Evolutionary conservation across 2,888 invertebrate genomes (phyloP).

Genomic region (Tinea trinotella): DNA sequence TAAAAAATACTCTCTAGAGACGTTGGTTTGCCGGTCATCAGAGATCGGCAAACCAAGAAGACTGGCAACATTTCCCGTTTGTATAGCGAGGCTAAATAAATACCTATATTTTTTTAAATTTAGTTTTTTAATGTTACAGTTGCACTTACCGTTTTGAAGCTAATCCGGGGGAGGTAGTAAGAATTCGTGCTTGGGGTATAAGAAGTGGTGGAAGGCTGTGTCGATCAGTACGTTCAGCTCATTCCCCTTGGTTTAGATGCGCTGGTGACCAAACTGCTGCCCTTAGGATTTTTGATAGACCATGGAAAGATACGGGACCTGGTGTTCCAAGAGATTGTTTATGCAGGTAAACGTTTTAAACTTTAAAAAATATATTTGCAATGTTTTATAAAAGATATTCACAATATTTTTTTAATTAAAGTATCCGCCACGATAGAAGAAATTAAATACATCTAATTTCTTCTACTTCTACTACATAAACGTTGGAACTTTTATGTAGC

Average conservation of each 20-base stretch:
- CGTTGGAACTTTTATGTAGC: too few relatives aligned
- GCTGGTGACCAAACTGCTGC: constrained; percentile 79
- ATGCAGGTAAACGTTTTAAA: constrained; percentile 71
- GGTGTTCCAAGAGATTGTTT: constrained; percentile 84
- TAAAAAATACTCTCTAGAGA: too few relatives aligned
- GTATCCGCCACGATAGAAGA: too few relatives aligned
- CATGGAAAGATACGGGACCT: constrained; percentile 74
- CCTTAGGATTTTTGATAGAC: constrained; percentile 82
- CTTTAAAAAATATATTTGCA: background rate
- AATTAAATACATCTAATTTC: too few relatives aligned
- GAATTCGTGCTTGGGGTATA: constrained; percentile 81
- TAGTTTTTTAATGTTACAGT: constrained; percentile 53
- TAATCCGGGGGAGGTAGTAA: constrained; percentile 84
- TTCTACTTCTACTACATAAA: too few relatives aligned
- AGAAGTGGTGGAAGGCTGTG: constrained; percentile 75
- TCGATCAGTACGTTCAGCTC: constrained; percentile 72
- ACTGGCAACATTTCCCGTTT: too few relatives aligned
- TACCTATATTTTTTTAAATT: too few relatives aligned
- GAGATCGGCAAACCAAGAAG: too few relatives aligned
- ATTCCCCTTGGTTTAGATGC: constrained; percentile 80
- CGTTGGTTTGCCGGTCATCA: too few relatives aligned
- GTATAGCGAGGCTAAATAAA: too few relatives aligned
- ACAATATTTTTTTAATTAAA: background rate
- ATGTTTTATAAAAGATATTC: background rate
- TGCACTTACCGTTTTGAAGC: constrained; percentile 92